Percentiles rank a stretch among this genome's conserved stretches.
Conservation (phyloP, 1,140 invertebrate species). For the Probaryconus sp. region DNA sequence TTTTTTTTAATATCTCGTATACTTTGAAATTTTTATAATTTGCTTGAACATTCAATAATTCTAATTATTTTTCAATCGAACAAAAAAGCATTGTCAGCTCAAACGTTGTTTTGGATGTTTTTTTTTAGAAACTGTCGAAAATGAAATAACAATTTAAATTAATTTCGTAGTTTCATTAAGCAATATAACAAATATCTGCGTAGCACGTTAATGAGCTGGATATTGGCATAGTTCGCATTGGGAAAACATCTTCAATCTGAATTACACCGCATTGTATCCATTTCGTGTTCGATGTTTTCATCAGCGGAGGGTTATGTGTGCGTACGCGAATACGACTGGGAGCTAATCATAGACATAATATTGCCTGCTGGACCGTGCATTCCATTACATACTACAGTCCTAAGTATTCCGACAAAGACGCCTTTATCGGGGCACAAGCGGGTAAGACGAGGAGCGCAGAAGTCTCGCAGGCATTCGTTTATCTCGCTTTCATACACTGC, state of each 20-base stretch:
- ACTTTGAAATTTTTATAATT: too few species aligned
- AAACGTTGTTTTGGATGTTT: too few species aligned
- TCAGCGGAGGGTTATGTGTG: conserved; percentile 39
- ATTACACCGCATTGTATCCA: conserved; percentile 56
- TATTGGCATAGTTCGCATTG: conserved; percentile 50
- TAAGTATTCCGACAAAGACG: conserved; percentile 48
- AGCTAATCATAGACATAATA: conserved; percentile 62
- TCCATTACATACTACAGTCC: conserved; percentile 42
- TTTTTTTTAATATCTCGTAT: too few species aligned
- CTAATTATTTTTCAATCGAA: too few species aligned
- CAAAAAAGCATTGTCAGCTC: too few species aligned
- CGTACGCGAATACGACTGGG: conserved; percentile 40
- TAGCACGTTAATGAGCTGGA: conserved; percentile 29
- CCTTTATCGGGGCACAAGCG: background rate
- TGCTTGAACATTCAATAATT: too few species aligned
- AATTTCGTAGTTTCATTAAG: conserved; percentile 20
- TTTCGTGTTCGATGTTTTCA: conserved; percentile 58
- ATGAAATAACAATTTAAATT: too few species aligned
- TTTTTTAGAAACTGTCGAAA: too few species aligned
- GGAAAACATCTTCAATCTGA: conserved; percentile 56
- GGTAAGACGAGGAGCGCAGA: conserved; percentile 23
- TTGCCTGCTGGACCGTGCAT: conserved; percentile 57
- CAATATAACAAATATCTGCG: conserved; percentile 30
- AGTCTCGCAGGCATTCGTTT: conserved; percentile 3
- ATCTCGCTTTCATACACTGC: background rate